A percentile compares a stretch with the other conserved stretches of the same genome.
Evolutionary conservation across 2,113 vertebrate species (phyloP).

Genomic region (Nyctibius bracteatus): DNA sequence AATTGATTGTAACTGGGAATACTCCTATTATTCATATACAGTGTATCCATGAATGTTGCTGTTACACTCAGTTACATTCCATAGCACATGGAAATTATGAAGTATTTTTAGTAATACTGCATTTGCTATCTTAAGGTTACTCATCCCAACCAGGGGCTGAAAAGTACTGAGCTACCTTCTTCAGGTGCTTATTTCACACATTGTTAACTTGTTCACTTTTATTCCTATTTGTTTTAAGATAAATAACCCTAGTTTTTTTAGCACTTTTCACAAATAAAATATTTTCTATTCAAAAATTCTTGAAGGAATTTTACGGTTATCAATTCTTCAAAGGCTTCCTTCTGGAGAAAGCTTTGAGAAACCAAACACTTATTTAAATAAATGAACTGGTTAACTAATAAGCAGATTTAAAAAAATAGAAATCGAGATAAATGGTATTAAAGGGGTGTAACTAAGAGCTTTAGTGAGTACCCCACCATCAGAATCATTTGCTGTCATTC

Average conservation of each 20-base stretch:
- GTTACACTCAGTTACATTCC: not conserved
- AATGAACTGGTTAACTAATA: not conserved
- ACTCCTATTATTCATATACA: not conserved
- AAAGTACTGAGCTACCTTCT: not conserved
- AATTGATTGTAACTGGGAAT: not conserved
- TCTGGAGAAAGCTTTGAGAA: not conserved
- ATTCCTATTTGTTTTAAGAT: not conserved
- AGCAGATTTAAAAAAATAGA: not conserved
- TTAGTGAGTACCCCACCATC: not conserved
- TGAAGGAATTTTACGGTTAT: not conserved
- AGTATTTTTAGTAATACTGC: not conserved
- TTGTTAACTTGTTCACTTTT: not conserved
- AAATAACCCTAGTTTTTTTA: not conserved
- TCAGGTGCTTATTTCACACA: not conserved
- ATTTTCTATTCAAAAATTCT: not conserved
- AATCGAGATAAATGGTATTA: accelerated
- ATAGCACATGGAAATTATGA: not conserved
- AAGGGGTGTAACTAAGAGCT: not conserved
- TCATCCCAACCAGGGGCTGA: not conserved
- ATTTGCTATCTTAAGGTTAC: not conserved
- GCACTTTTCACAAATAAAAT: not conserved
- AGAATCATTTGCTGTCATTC: not conserved
- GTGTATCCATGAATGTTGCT: not conserved
- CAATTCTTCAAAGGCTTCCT: not conserved
- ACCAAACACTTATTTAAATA: not conserved